phyloP scores from a whole-genome alignment of 1,140 invertebrate genomes.

The Drosophila seguyi region DNA sequence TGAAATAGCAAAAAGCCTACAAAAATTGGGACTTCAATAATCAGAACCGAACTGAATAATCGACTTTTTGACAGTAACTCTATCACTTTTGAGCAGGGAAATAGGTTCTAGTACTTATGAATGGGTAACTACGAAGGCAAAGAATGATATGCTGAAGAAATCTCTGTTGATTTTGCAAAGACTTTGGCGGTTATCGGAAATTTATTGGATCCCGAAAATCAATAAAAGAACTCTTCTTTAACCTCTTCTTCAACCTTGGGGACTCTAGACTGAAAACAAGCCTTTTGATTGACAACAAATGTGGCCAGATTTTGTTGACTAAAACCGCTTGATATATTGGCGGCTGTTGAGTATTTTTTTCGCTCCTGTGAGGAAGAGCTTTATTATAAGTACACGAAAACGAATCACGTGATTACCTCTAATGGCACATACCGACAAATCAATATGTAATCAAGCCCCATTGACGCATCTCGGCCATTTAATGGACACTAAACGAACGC shows the following conservation, averaged over 20 bases:
- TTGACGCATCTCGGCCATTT: slow-evolving; percentile 38
- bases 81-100: neutral
- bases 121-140: neutral
- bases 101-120: neutral
- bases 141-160: neutral
- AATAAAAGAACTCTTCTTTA: neutral
- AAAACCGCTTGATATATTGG: neutral
- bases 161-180: neutral
- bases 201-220: neutral
- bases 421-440: slow-evolving; percentile 27
- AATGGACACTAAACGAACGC: slow-evolving; percentile 27
- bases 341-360: neutral
- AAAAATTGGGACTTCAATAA: neutral
- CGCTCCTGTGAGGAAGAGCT: neutral
- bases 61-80: neutral
- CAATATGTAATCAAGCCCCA: slow-evolving; percentile 39
- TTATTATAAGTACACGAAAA: slow-evolving; percentile 18
- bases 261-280: neutral
- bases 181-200: neutral
- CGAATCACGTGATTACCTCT: slow-evolving; percentile 25
- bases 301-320: neutral
- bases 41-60: slow-evolving; percentile 1
- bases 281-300: neutral
- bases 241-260: neutral
- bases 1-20: slow-evolving; percentile 19